These are phyloP conservation scores for Polia nebulosa DNA, from an alignment of 2,888 invertebrate genomes.

Conservation along the genomic window DNA sequence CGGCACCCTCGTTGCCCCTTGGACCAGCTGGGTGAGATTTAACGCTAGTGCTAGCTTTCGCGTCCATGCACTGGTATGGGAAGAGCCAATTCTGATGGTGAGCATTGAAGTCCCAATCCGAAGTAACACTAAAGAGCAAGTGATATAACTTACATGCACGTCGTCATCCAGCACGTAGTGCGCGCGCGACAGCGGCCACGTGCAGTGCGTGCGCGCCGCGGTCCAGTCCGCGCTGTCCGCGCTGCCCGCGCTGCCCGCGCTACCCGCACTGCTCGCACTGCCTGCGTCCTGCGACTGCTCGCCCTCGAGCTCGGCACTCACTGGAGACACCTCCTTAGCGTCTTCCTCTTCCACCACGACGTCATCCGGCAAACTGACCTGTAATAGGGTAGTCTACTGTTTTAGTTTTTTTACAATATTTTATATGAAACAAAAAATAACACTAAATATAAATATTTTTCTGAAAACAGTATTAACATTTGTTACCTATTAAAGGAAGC, in stretches of 20 bases:
- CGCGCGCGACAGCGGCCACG: conserved; percentile 82
- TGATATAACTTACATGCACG: conserved; percentile 69
- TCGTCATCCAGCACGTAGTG: conserved; percentile 77
- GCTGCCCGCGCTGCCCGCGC: background rate
- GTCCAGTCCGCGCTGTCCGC: conserved; percentile 63
- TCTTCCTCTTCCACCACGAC: conserved; percentile 18
- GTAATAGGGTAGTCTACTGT: conserved; percentile 1
- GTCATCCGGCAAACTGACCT: conserved; percentile 45
- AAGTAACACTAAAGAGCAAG: no score
- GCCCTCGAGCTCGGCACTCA: conserved; percentile 17
- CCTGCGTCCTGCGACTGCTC: conserved; percentile 20
- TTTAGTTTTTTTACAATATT: no score
- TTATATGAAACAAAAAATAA: no score
- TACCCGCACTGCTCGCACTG: conserved; percentile 8
- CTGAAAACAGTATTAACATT: no score
- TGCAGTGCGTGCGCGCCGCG: conserved; percentile 87
- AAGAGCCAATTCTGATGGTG: no score
- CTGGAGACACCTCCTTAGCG: conserved; percentile 9
- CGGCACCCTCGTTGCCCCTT: no score
- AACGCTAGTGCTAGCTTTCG: no score
- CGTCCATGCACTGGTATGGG: no score
- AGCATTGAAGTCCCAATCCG: no score
- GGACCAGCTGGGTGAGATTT: no score
- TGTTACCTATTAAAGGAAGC: no score
- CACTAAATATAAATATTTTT: no score